Conservation (phyloP, 2,113 vertebrate species). For the Trichechus manatus region DNA sequence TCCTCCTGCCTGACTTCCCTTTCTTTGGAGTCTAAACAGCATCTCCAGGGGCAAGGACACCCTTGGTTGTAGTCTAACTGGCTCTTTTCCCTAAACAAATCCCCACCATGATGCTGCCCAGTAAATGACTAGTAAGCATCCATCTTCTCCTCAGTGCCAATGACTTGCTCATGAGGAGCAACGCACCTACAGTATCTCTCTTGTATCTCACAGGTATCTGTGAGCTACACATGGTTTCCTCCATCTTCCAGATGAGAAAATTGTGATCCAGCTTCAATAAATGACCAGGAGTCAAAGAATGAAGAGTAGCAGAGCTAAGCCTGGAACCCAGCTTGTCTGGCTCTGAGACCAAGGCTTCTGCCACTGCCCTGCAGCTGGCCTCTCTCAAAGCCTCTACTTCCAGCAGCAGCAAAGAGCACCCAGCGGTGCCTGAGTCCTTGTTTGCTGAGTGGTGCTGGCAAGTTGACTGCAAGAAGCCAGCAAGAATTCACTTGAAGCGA, state of each 20-base stretch:
- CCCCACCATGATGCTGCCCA: neutral
- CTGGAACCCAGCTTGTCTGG: neutral
- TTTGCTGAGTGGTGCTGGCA: neutral
- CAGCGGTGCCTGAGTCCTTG: neutral
- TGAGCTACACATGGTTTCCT: neutral
- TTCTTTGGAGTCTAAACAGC: neutral
- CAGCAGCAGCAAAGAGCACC: neutral
- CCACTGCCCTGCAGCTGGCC: neutral
- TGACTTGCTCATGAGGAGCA: fast-evolving
- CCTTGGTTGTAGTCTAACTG: neutral
- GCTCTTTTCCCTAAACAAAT: neutral
- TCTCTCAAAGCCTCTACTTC: neutral
- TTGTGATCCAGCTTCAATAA: neutral
- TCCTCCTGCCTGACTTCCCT: neutral
- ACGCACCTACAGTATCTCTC: too few species aligned
- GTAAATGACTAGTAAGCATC: neutral
- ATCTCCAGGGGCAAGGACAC: neutral
- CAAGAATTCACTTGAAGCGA: conserved; percentile 51
- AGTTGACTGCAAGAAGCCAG: neutral
- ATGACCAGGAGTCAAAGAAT: neutral
- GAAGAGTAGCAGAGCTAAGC: neutral
- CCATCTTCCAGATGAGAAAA: neutral
- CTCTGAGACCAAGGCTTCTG: neutral
- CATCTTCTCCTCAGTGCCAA: neutral
- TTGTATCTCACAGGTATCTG: neutral